phyloP scores from a whole-genome alignment of 2,113 vertebrate species.

The Catharus fuscescens region DNA sequence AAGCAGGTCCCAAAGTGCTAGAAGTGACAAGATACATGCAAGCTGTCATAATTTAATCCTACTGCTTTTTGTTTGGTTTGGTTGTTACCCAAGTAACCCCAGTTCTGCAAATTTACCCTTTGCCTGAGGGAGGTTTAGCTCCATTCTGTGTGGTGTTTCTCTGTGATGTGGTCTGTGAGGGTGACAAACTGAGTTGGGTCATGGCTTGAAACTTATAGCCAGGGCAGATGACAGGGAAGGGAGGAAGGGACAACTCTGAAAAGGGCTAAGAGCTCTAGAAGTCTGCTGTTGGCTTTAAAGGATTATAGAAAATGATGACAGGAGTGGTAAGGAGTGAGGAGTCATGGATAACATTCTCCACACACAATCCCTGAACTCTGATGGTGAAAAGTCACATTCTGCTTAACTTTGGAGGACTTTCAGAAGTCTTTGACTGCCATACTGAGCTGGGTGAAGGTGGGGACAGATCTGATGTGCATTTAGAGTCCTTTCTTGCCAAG shows the following conservation, averaged over 20 bases:
- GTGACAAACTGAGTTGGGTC: neutral
- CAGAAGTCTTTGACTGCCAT: neutral
- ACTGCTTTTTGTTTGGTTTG: neutral
- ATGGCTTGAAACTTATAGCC: neutral
- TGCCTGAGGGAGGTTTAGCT: neutral
- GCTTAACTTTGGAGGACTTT: neutral
- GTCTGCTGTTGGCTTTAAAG: neutral
- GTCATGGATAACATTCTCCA: neutral
- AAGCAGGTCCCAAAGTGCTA: neutral
- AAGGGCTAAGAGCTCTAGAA: neutral
- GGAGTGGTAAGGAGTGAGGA: neutral
- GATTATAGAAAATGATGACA: neutral
- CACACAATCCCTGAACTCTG: neutral
- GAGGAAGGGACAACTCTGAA: neutral
- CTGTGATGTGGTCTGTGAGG: neutral
- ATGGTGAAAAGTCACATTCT: neutral
- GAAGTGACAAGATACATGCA: slow-evolving; percentile 7
- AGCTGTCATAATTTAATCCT: slow-evolving; percentile 16
- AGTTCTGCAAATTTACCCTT: neutral
- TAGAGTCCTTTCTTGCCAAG: neutral
- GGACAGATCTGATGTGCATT: neutral
- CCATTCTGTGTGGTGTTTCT: neutral
- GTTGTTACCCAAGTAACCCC: neutral
- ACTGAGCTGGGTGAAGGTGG: neutral
- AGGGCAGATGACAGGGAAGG: neutral